A percentile compares a stretch with the other conserved stretches of the same genome.
These are phyloP conservation scores for Fragum sueziense DNA, from an alignment of 2,888 invertebrate species.

Conservation along the genomic window DNA sequence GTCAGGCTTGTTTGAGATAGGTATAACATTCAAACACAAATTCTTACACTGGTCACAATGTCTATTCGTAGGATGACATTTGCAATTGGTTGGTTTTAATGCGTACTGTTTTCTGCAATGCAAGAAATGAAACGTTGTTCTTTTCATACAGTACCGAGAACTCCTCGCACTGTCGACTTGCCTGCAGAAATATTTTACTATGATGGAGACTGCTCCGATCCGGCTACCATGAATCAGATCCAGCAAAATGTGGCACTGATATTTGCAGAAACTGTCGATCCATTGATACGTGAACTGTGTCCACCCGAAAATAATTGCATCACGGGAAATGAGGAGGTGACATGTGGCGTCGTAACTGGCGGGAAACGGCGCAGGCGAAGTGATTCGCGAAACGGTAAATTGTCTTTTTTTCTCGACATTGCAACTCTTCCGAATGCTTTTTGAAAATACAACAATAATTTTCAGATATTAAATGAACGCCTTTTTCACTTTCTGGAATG, in stretches of 20 bases:
- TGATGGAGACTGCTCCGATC: conserved; percentile 12
- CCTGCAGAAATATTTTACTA: conserved; percentile 20
- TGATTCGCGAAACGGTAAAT: neutral
- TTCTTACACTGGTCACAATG: too few species aligned
- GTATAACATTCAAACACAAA: too few species aligned
- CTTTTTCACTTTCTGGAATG: too few species aligned
- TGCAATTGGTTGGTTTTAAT: too few species aligned
- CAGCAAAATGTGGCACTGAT: neutral
- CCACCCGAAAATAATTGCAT: conserved; percentile 10
- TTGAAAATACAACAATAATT: too few species aligned
- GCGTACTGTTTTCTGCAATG: too few species aligned
- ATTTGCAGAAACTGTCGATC: neutral
- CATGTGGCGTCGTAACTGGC: neutral
- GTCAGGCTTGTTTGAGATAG: too few species aligned
- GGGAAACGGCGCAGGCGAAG: neutral
- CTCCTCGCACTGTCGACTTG: neutral
- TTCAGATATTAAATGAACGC: too few species aligned
- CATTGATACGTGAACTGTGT: neutral
- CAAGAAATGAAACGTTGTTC: too few species aligned
- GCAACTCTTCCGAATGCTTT: neutral
- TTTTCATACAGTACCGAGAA: neutral
- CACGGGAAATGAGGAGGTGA: neutral
- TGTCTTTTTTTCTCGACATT: neutral
- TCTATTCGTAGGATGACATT: too few species aligned
- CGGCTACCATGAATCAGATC: conserved; percentile 14